Evolutionary conservation across 2,113 vertebrate genomes (phyloP).

Genomic region (Amphiprion percula): DNA sequence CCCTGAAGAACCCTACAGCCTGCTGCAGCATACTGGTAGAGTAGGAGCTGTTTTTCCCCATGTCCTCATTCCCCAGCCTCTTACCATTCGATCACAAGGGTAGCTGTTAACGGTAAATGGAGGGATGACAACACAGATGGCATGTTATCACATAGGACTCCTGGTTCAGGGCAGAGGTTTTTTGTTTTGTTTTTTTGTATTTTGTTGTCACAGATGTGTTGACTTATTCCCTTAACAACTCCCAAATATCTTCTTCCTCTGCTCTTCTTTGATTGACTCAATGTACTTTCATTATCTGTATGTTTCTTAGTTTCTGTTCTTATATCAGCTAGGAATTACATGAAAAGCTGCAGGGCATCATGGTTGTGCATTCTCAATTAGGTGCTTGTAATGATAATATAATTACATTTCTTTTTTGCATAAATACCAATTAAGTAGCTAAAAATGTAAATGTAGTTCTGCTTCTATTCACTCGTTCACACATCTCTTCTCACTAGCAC

Average conservation of each 20-base stretch:
- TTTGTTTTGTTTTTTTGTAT: slow-evolving; percentile 6
- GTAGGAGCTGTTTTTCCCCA: slow-evolving; percentile 1
- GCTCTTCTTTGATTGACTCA: neutral
- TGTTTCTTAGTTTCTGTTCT: slow-evolving; percentile 3
- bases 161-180: neutral
- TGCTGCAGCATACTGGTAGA: slow-evolving; percentile 7
- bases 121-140: neutral
- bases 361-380: neutral
- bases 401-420: slow-evolving; percentile 15
- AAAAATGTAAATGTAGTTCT: slow-evolving; percentile 2
- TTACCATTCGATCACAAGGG: neutral
- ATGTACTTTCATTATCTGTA: neutral
- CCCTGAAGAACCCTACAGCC: slow-evolving; percentile 28
- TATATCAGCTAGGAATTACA: neutral
- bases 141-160: slow-evolving; percentile 6
- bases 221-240: neutral
- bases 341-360: neutral
- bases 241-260: neutral
- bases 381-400: slow-evolving; percentile 14
- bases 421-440: neutral
- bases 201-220: neutral
- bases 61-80: slow-evolving; percentile 13
- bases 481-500: no score
- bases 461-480: neutral
- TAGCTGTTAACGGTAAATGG: slow-evolving; percentile 16